Conservation (phyloP, 2,113 vertebrate species). For the Tetrao urogallus region DNA sequence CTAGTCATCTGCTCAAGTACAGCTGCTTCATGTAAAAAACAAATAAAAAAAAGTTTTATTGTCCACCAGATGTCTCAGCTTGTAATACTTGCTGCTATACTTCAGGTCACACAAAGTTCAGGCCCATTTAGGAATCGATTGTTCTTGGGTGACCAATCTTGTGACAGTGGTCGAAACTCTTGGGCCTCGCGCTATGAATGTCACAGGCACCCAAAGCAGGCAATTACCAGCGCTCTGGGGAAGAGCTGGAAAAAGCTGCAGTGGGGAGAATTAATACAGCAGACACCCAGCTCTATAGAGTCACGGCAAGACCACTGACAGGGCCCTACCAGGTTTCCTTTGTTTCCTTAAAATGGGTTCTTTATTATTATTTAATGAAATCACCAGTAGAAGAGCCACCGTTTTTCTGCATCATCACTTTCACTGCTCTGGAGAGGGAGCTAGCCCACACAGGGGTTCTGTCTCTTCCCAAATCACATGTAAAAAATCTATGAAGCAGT, state of each 20-base stretch:
- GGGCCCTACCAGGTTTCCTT: background rate
- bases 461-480: background rate
- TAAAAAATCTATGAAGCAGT: conserved; percentile 35
- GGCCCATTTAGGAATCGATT: conserved; percentile 50
- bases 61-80: conserved; percentile 79
- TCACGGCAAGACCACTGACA: background rate
- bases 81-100: conserved; percentile 63
- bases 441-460: accelerated
- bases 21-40: conserved; percentile 78
- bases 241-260: background rate
- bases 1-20: conserved; percentile 77
- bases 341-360: background rate
- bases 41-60: conserved; percentile 73
- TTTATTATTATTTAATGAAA: background rate
- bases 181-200: background rate
- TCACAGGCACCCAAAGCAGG: background rate
- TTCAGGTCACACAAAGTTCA: conserved; percentile 79
- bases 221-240: background rate
- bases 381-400: background rate
- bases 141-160: conserved; percentile 14
- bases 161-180: background rate
- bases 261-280: background rate
- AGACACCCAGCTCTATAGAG: background rate
- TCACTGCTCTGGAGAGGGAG: background rate
- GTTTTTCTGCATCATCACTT: accelerated